Evolutionary conservation across 2,888 invertebrate species (phyloP).

Genomic region (Baccha elongata): DNA sequence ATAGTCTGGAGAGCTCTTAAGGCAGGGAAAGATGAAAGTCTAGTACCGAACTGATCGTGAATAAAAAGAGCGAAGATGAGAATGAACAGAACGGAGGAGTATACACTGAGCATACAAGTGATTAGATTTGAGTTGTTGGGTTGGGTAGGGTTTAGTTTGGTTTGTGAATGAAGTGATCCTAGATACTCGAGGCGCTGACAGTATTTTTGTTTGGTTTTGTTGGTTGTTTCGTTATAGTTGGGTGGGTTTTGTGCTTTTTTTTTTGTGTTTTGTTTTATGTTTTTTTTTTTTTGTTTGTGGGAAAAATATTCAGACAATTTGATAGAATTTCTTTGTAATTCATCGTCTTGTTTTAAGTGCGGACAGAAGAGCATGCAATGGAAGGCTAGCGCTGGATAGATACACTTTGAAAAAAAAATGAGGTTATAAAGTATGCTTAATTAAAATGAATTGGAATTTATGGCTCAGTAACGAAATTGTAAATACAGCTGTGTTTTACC

Average conservation of each 20-base stretch:
- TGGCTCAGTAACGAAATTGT: no score
- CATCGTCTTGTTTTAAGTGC: not conserved
- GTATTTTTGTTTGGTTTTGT: slow-evolving; percentile 19
- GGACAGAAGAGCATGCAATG: not conserved
- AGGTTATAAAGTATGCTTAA: slow-evolving; percentile 20
- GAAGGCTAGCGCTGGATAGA: not conserved
- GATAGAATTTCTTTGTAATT: slow-evolving; percentile 36
- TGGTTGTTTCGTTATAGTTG: slow-evolving; percentile 47
- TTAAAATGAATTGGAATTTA: slow-evolving; percentile 26
- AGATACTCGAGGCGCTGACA: slow-evolving; percentile 52
- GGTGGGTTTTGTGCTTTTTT: slow-evolving; percentile 53
- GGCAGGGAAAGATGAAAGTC: slow-evolving; percentile 38
- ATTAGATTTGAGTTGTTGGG: slow-evolving; percentile 33
- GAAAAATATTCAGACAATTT: slow-evolving; percentile 55
- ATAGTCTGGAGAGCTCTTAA: slow-evolving; percentile 37
- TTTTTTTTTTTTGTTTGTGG: slow-evolving; percentile 48
- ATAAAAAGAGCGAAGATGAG: slow-evolving; percentile 51
- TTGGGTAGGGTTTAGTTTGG: slow-evolving; percentile 32
- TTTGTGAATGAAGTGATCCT: slow-evolving; percentile 67
- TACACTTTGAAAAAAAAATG: slow-evolving; percentile 5
- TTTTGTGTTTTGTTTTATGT: slow-evolving; percentile 42
- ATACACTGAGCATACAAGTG: slow-evolving; percentile 47
- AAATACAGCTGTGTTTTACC: no score
- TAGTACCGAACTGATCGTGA: slow-evolving; percentile 13
- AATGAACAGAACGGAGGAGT: slow-evolving; percentile 44